Evolutionary conservation across 2,113 vertebrate genomes (phyloP).

Genomic region (Forbesichthys papilliferus): DNA sequence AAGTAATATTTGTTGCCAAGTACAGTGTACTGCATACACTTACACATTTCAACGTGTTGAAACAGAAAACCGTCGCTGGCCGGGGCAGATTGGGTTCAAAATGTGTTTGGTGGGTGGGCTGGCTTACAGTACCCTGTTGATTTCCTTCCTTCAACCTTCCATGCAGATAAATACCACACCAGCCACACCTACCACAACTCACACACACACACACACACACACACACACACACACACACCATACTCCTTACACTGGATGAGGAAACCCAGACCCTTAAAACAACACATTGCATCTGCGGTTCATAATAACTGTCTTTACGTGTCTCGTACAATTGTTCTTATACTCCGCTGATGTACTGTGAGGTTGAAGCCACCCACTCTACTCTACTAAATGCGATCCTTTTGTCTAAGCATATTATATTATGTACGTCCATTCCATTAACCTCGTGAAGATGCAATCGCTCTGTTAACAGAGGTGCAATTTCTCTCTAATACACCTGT

Average conservation of each 20-base stretch:
- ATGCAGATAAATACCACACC: slow-evolving; percentile 40
- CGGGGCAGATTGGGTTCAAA: too few species aligned
- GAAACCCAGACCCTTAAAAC: slow-evolving; percentile 15
- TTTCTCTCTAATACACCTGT: not conserved
- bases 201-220: slow-evolving; percentile 12
- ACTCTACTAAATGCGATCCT: slow-evolving; percentile 17
- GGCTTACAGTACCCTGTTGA: slow-evolving; percentile 11
- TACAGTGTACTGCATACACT: too few species aligned
- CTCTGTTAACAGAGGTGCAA: not conserved
- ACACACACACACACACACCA: slow-evolving; percentile 21
- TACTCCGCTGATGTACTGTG: slow-evolving; percentile 10
- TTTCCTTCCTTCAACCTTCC: slow-evolving; percentile 20
- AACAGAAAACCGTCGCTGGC: too few species aligned
- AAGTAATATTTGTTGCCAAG: too few species aligned
- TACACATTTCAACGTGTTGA: too few species aligned
- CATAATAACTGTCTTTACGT: slow-evolving; percentile 33
- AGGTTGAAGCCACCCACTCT: slow-evolving; percentile 9
- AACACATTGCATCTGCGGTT: not conserved
- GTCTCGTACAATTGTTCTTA: slow-evolving; percentile 16
- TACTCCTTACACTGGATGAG: slow-evolving; percentile 32
- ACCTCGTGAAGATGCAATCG: not conserved
- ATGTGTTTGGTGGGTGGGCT: too few species aligned
- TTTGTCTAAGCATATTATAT: slow-evolving; percentile 8
- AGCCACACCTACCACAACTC: slow-evolving; percentile 24
- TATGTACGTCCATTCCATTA: slow-evolving; percentile 6